Evolutionary conservation across 2,113 vertebrate species (phyloP).

Genomic region (Leptocoma aspasia): DNA sequence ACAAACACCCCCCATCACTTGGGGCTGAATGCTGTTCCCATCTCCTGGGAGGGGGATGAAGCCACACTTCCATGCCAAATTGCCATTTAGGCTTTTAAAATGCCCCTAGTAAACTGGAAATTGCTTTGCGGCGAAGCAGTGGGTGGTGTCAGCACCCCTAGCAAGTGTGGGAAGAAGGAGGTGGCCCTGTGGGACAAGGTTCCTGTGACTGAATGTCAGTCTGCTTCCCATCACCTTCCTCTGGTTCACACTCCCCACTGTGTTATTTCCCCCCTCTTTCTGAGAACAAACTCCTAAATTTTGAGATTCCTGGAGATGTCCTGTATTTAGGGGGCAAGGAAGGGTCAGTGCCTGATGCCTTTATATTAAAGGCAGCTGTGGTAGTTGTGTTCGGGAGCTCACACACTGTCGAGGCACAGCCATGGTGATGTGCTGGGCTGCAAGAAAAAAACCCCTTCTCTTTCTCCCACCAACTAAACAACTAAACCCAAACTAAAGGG

Average conservation of each 20-base stretch:
- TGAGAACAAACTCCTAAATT: not conserved
- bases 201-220: not conserved
- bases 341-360: not conserved
- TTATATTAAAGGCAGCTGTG: not conserved
- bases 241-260: not conserved
- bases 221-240: not conserved
- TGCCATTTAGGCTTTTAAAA: not conserved
- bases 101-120: not conserved
- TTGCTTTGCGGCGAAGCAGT: not conserved
- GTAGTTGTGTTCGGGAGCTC: not conserved
- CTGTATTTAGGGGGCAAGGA: rapidly evolving
- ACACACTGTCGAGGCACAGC: rapidly evolving
- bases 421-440: rapidly evolving
- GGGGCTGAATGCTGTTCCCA: not conserved
- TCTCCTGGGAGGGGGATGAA: not conserved
- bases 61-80: not conserved
- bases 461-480: not conserved
- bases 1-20: rapidly evolving
- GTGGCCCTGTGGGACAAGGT: not conserved
- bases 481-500: not conserved
- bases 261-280: not conserved
- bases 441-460: not conserved
- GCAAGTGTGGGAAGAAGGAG: not conserved
- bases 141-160: not conserved
- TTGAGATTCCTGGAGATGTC: not conserved